phyloP scores from a whole-genome alignment of 1,140 invertebrate species.

The Bemisia tabaci region DNA sequence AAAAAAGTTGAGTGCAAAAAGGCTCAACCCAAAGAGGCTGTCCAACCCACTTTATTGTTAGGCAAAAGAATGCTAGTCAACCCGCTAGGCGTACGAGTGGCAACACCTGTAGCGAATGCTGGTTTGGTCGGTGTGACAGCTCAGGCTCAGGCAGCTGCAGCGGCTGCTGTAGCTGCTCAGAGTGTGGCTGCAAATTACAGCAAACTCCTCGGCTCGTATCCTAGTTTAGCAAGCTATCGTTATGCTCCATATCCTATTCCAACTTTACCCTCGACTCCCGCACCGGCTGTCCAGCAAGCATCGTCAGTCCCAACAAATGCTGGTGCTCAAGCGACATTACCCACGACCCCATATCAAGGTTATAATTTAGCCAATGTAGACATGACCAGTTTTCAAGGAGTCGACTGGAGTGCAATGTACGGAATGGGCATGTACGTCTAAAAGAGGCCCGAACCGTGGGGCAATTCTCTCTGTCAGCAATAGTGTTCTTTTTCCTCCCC shows the following conservation, averaged over 20 bases:
- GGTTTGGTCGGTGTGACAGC: constrained; percentile 36
- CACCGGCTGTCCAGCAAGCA: constrained; percentile 28
- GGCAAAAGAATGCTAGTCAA: constrained; percentile 58
- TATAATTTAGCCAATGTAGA: constrained; percentile 71
- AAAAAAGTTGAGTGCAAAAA: constrained; percentile 90
- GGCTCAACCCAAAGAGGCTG: constrained; percentile 81
- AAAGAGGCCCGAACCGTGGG: constrained; percentile 17
- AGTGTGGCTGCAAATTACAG: constrained; percentile 48
- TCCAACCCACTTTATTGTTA: constrained; percentile 54
- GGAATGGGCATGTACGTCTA: constrained; percentile 83
- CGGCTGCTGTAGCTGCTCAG: constrained; percentile 34
- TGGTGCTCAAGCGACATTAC: constrained; percentile 38
- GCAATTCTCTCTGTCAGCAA: too few species aligned
- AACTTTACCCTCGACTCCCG: constrained; percentile 31
- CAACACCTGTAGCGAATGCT: constrained; percentile 36
- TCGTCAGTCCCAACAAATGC: constrained; percentile 38
- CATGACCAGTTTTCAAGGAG: constrained; percentile 79
- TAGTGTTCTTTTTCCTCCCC: not conserved
- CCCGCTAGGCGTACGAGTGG: constrained; percentile 47
- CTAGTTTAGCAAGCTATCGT: constrained; percentile 48
- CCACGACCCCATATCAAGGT: constrained; percentile 60
- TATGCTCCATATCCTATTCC: constrained; percentile 55
- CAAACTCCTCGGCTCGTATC: constrained; percentile 51
- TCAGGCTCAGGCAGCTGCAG: constrained; percentile 32
- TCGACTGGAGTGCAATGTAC: constrained; percentile 80